Percentiles rank a stretch among this genome's conserved stretches.
Evolutionary conservation across 2,797 vertebrate species (phyloP).

Genomic region (Numenius phaeopus): DNA sequence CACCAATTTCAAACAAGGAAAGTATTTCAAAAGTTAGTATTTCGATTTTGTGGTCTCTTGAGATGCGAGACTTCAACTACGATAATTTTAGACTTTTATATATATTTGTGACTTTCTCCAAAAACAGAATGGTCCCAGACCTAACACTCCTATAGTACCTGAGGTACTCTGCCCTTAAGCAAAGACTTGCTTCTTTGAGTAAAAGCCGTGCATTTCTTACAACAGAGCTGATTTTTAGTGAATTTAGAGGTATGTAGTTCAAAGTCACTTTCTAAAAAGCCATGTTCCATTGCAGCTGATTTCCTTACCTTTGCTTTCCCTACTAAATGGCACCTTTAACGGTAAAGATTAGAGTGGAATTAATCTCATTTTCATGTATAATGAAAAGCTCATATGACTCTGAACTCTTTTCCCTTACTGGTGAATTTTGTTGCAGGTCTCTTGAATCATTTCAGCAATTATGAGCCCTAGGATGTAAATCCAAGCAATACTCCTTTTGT

Average conservation of each 20-base stretch:
- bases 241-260: background rate
- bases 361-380: background rate
- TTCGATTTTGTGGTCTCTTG: background rate
- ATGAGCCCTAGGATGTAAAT: background rate
- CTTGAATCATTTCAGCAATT: background rate
- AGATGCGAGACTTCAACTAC: background rate
- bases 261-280: background rate
- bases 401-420: background rate
- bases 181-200: background rate
- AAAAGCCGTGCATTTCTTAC: background rate
- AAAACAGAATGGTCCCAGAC: background rate
- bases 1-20: background rate
- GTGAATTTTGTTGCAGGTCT: background rate
- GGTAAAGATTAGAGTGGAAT: background rate
- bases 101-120: background rate
- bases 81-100: background rate
- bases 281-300: background rate
- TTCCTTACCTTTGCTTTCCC: background rate
- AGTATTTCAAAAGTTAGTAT: background rate
- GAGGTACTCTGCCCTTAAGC: background rate
- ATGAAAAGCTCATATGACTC: background rate
- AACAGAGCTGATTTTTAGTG: background rate
- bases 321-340: background rate
- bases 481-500: background rate
- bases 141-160: background rate